These are phyloP conservation scores for Lathamus discolor DNA, from an alignment of 2,113 vertebrate genomes.

Conservation along the genomic window DNA sequence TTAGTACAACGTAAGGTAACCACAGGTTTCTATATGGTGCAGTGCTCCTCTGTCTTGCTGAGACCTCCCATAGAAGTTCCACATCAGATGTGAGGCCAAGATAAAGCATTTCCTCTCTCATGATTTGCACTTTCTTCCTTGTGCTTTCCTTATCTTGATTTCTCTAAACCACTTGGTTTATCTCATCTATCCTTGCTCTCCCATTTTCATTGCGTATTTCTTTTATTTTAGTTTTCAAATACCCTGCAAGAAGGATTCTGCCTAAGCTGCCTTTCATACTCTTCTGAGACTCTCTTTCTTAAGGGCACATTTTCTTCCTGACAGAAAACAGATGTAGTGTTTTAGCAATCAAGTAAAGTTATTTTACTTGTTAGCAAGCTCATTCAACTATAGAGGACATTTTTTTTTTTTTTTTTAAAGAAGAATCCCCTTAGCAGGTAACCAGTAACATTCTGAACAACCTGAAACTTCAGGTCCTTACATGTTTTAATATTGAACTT, in stretches of 20 bases:
- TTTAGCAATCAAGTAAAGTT: neutral
- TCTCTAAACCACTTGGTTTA: neutral
- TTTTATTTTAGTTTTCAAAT: neutral
- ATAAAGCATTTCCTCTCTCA: neutral
- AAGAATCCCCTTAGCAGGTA: neutral
- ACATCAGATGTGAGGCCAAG: neutral
- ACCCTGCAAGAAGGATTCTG: neutral
- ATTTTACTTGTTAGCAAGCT: neutral
- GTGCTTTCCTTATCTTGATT: neutral
- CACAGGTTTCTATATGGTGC: neutral
- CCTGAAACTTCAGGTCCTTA: neutral
- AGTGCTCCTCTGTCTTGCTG: neutral
- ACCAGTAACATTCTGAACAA: neutral
- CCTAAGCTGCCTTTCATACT: neutral
- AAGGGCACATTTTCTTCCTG: neutral
- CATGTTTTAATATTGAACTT: neutral
- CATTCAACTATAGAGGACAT: neutral
- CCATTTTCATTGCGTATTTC: neutral
- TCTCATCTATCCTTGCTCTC: neutral
- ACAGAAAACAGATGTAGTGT: neutral
- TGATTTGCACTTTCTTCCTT: neutral
- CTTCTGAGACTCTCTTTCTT: neutral
- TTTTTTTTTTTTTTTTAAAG: neutral
- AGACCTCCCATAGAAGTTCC: neutral
- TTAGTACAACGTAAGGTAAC: neutral